Evolutionary conservation across 2,797 vertebrate species (phyloP).

Genomic region (Merluccius polli): DNA sequence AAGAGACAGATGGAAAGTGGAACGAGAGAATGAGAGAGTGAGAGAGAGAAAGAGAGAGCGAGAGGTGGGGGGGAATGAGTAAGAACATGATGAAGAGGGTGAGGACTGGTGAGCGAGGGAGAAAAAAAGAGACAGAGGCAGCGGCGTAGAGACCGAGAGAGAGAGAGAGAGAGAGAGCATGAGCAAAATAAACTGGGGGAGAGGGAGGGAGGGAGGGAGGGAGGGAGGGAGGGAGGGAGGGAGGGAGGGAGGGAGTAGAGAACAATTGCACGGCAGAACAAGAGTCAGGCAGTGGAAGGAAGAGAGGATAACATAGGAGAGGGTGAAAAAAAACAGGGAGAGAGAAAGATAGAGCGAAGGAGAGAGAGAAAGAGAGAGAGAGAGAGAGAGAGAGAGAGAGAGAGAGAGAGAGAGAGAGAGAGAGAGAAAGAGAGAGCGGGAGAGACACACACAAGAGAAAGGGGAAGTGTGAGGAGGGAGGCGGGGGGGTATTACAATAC

Average conservation of each 20-base stretch:
- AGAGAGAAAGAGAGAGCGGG: background rate
- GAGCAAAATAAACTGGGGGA: background rate
- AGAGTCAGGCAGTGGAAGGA: too few relatives aligned
- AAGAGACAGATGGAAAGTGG: background rate
- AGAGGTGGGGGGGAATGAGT: too few relatives aligned
- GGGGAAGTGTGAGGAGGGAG: background rate
- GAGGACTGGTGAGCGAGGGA: too few relatives aligned
- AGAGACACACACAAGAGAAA: background rate
- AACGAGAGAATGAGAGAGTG: conserved; percentile 30
- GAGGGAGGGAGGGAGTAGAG: conserved; percentile 51
- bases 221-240: too few relatives aligned
- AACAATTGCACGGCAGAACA: conserved; percentile 49
- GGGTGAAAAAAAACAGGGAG: background rate
- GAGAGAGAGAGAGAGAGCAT: too few relatives aligned
- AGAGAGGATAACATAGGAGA: background rate
- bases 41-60: too few relatives aligned
- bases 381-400: background rate
- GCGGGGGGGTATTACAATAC: conserved; percentile 25
- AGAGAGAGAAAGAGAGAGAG: background rate
- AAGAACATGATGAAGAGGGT: too few relatives aligned
- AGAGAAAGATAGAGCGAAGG: too few relatives aligned
- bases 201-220: background rate
- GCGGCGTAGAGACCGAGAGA: too few relatives aligned
- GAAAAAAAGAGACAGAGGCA: too few relatives aligned
- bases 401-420: background rate